These are phyloP conservation scores for Nanorana parkeri DNA, from an alignment of 2,113 vertebrate genomes.

Conservation along the genomic window DNA sequence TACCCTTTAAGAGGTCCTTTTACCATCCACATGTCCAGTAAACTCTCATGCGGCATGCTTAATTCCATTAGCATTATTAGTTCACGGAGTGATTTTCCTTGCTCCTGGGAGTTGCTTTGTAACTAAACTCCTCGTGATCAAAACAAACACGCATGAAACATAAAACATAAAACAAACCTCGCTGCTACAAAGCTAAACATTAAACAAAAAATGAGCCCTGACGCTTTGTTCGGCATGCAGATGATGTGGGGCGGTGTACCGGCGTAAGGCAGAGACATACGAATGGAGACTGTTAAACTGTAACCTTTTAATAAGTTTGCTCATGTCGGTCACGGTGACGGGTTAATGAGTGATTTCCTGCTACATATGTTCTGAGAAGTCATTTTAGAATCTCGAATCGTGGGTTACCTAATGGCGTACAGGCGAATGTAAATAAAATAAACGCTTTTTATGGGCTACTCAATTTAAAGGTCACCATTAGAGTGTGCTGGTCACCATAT, in stretches of 20 bases:
- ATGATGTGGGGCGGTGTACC: background rate
- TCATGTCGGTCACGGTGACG: background rate
- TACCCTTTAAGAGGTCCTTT: too few species aligned
- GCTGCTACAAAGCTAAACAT: too few species aligned
- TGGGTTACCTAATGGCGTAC: background rate
- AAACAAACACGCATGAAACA: too few species aligned
- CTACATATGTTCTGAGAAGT: background rate
- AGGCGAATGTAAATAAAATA: background rate
- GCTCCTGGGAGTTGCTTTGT: too few species aligned
- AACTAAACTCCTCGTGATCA: too few species aligned
- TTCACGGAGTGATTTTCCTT: too few species aligned
- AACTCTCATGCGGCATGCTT: too few species aligned
- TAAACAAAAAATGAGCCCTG: background rate
- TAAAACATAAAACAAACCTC: too few species aligned
- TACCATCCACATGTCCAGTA: too few species aligned
- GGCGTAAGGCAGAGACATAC: background rate
- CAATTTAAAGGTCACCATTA: conserved; percentile 4
- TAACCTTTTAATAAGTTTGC: background rate
- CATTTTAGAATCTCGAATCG: background rate
- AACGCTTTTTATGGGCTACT: background rate
- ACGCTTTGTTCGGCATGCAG: background rate
- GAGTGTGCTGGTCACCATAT: too few species aligned
- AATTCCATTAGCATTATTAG: too few species aligned
- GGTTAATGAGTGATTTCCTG: conserved; percentile 21
- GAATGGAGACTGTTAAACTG: background rate